Percentiles rank a stretch among this genome's conserved stretches.
Conservation (phyloP, 2,888 invertebrate species). For the Trachelus iudaicus region DNA sequence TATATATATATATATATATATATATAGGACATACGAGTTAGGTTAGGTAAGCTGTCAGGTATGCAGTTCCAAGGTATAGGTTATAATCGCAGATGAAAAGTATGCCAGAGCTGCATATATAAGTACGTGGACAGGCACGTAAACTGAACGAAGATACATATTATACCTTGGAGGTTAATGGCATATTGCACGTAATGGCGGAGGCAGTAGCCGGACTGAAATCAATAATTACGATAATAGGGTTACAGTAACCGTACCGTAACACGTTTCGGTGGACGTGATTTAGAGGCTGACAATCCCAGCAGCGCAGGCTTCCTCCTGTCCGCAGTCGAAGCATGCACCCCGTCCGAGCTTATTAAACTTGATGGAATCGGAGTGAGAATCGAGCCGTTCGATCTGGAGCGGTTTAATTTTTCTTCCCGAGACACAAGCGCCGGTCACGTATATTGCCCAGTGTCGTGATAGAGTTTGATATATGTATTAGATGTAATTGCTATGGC, state of each 20-base stretch:
- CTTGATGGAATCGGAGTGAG: not conserved
- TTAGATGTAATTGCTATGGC: too few species aligned
- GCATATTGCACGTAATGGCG: conserved; percentile 28
- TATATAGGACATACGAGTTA: not conserved
- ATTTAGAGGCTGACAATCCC: conserved; percentile 38
- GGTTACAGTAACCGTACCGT: conserved; percentile 34
- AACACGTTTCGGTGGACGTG: conserved; percentile 34
- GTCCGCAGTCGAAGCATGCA: conserved; percentile 18
- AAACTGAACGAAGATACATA: conserved; percentile 8
- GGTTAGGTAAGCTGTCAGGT: not conserved
- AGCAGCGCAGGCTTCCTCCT: conserved; percentile 27
- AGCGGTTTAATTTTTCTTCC: not conserved
- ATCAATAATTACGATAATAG: conserved; percentile 46
- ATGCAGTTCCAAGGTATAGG: not conserved
- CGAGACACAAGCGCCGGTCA: not conserved
- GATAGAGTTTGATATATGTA: too few species aligned
- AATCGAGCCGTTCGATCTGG: not conserved
- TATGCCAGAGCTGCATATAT: not conserved
- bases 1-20: not conserved
- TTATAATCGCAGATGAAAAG: not conserved
- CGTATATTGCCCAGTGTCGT: not conserved
- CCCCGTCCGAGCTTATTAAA: conserved; percentile 29
- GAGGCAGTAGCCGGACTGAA: conserved; percentile 26
- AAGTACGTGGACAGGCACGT: not conserved
- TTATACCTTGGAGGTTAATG: conserved; percentile 30